These are phyloP conservation scores for Nephrotoma flavescens DNA, from an alignment of 2,888 invertebrate species.

Conservation along the genomic window DNA sequence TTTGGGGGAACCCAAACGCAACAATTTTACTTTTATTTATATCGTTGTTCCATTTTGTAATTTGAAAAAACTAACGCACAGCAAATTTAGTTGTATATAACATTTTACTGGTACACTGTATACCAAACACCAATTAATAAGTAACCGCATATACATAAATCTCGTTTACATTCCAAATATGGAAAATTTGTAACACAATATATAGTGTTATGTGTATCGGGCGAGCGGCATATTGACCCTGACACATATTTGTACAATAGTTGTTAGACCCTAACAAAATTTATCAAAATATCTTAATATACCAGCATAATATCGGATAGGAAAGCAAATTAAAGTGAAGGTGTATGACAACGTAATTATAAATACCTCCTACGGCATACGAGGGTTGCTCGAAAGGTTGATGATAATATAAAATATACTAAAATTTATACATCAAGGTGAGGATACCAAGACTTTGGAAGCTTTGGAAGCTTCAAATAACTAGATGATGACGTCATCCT, in stretches of 20 bases:
- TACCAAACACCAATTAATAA: background rate
- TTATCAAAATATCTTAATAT: background rate
- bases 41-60: background rate
- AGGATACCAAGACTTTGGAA: too few relatives aligned
- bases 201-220: background rate
- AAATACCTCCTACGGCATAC: too few relatives aligned
- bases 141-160: background rate
- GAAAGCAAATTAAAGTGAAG: background rate
- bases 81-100: background rate
- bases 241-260: background rate
- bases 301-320: too few relatives aligned
- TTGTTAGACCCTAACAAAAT: background rate
- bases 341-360: background rate
- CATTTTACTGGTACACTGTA: background rate
- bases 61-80: background rate
- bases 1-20: too few relatives aligned
- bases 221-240: background rate
- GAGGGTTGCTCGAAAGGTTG: too few relatives aligned
- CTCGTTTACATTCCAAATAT: background rate
- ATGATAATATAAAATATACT: too few relatives aligned
- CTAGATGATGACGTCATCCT: too few relatives aligned
- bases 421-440: too few relatives aligned
- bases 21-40: background rate
- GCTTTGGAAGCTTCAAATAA: too few relatives aligned
- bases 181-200: background rate